phyloP scores from a whole-genome alignment of 2,888 invertebrate species.

The Drosophila sordidapex region DNA sequence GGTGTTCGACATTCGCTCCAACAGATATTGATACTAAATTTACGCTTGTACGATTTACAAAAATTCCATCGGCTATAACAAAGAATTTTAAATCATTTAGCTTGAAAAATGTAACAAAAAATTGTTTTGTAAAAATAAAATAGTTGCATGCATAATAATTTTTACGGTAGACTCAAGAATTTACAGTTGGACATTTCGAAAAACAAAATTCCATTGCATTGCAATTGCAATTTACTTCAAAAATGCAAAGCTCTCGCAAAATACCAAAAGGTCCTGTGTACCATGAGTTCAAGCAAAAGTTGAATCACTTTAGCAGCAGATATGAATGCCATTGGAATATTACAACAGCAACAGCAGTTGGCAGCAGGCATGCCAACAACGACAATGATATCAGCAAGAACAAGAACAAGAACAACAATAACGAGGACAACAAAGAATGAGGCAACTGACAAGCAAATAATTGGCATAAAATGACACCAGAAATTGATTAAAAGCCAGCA shows the following conservation, averaged over 20 bases:
- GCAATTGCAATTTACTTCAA: constrained; percentile 5
- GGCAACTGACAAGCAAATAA: constrained; percentile 59
- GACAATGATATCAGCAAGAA: not conserved
- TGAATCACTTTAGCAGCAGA: constrained; percentile 30
- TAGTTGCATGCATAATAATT: not conserved
- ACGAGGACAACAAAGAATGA: constrained; percentile 25
- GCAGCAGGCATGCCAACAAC: not conserved
- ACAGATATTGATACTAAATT: not conserved
- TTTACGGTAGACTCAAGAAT: not conserved
- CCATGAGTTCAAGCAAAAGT: constrained; percentile 29
- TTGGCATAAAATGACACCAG: constrained; percentile 74
- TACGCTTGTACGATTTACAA: not conserved
- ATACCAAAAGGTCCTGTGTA: constrained; percentile 8
- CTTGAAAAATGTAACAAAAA: not conserved
- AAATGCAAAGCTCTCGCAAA: constrained; percentile 19
- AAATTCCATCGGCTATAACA: not conserved
- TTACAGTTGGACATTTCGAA: not conserved
- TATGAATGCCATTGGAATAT: constrained; percentile 39
- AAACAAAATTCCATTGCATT: constrained; percentile 3
- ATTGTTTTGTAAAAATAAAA: not conserved
- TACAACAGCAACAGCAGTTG: constrained; percentile 11
- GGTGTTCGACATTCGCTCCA: not conserved
- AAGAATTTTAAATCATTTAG: not conserved
- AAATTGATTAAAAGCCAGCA: constrained; percentile 69
- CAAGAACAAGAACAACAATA: constrained; percentile 17